phyloP scores from a whole-genome alignment of 1,140 invertebrate species.

The Micrasema longulum region DNA sequence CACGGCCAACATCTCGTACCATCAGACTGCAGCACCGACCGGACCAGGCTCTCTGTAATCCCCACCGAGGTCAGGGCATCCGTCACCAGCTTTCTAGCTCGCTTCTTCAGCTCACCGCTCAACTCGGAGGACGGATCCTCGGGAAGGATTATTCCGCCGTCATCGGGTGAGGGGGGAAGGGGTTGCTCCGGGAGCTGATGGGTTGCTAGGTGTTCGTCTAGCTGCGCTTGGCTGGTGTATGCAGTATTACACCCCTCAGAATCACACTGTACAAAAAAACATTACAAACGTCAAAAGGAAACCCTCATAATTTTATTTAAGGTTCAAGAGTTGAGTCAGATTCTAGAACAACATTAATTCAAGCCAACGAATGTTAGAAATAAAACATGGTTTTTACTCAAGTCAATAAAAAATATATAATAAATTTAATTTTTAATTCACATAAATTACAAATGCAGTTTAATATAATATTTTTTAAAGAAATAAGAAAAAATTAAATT shows the following conservation, averaged over 20 bases:
- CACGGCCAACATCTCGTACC: slow-evolving; percentile 44
- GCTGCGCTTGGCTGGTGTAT: slow-evolving; percentile 38
- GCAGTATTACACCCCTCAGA: slow-evolving; percentile 34
- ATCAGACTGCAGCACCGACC: slow-evolving; percentile 34
- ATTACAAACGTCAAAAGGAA: no score
- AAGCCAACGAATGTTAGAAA: no score
- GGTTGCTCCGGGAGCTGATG: slow-evolving; percentile 6
- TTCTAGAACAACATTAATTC: no score
- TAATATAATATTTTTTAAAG: no score
- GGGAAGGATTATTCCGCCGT: background rate
- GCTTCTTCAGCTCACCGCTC: background rate
- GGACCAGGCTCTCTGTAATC: slow-evolving; percentile 43
- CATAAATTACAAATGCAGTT: no score
- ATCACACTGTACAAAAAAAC: slow-evolving; percentile 30
- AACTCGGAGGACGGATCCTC: slow-evolving; percentile 1
- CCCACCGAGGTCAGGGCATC: slow-evolving; percentile 48
- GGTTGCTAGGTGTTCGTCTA: slow-evolving; percentile 36
- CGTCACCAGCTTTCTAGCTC: slow-evolving; percentile 34
- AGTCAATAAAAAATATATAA: no score
- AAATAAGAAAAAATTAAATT: no score
- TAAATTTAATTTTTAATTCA: no score
- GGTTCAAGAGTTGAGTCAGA: no score
- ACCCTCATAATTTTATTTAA: no score
- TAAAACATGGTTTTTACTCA: no score
- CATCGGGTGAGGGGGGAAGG: background rate